Percentiles rank a stretch among this genome's conserved stretches.
Evolutionary conservation across 2,888 invertebrate species (phyloP).

Genomic region (Dascillus cervinus): DNA sequence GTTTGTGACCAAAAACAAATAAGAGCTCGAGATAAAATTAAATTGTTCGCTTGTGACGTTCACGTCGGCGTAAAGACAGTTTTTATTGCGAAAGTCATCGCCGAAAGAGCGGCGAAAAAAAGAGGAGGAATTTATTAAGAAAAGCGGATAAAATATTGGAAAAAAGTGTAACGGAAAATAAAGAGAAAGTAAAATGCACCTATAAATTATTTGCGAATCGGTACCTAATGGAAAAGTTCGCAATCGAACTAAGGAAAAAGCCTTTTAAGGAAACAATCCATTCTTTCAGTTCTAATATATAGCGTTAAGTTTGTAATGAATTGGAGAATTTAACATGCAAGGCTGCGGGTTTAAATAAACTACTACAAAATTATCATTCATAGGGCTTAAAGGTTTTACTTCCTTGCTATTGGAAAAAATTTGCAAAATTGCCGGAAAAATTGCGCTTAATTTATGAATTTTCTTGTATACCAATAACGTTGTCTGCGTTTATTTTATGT

Average conservation of each 20-base stretch:
- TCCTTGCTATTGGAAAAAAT: too few relatives aligned
- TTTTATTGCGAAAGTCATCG: too few relatives aligned
- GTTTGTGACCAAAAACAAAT: too few relatives aligned
- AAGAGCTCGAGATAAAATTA: too few relatives aligned
- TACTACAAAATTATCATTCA: neutral
- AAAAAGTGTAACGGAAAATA: too few relatives aligned
- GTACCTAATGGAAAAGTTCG: conserved; percentile 18
- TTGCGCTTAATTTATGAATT: neutral
- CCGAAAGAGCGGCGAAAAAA: too few relatives aligned
- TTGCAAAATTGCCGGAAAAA: conserved; percentile 1
- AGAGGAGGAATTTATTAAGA: too few relatives aligned
- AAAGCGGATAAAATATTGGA: too few relatives aligned
- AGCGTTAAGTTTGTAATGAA: conserved; percentile 14
- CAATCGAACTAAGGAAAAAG: conserved; percentile 12
- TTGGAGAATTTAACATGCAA: neutral
- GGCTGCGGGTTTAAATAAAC: neutral
- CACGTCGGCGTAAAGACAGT: too few relatives aligned
- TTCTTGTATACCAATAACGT: too few relatives aligned
- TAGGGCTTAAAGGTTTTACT: neutral
- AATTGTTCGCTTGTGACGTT: too few relatives aligned
- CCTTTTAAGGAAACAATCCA: conserved; percentile 16
- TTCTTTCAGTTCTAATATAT: conserved; percentile 15
- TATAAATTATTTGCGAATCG: conserved; percentile 18
- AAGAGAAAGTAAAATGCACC: conserved; percentile 16
- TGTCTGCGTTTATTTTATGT: too few relatives aligned